Base-by-base conservation (phyloP, 2,888 invertebrate genomes). In the Drosophila helvetica region DNA sequence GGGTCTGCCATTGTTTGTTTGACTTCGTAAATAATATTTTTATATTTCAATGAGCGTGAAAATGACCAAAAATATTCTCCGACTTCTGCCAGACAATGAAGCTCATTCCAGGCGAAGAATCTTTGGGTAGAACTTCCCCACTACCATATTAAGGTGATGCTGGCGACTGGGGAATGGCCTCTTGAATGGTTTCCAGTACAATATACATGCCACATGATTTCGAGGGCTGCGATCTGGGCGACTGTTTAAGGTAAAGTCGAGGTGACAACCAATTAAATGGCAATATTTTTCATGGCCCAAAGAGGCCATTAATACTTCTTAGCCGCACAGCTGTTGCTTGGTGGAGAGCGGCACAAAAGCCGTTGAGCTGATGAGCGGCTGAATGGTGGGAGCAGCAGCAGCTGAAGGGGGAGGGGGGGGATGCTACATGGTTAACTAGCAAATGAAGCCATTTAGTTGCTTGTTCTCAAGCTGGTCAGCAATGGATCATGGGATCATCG, bases 261-360 rank as follows among this genome's bases (percentile, higher is more conserved):
- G 80, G 85, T 86, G 89, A 83, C 83, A 83, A 84, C 81, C 83
- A 83, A 88, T 88, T 83, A 88, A 86, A 80, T 74, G 80, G 42
- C 60, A 66, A 86, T 83, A 62, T 88, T 66, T 78, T 86, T 66
- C 42, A 73, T 73, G 69, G 80, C 88, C 72, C 68, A 86, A 86
- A 86, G 59, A 51, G 59, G 47, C 48, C 67, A 82, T 82, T 71
- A 86, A 88, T 83, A 83, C 73, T 59, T 75, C 67, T 77, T 80
- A 65, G 64, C 65, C 46, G 42, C 48, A 43, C 50, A 54, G 42
- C 43, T 27, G 42, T 33, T 27, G 45, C 53, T 27, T 46, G 27
- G 12, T n/a, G 25, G 47, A 42, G 46, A 25, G 42, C 33, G 22
- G 22, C 7, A 30, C 38, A 56, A 63, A 64, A 56, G 38, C n/a